Base-by-base conservation (phyloP, 2,113 vertebrate genomes). In the Pangasianodon hypophthalmus region DNA sequence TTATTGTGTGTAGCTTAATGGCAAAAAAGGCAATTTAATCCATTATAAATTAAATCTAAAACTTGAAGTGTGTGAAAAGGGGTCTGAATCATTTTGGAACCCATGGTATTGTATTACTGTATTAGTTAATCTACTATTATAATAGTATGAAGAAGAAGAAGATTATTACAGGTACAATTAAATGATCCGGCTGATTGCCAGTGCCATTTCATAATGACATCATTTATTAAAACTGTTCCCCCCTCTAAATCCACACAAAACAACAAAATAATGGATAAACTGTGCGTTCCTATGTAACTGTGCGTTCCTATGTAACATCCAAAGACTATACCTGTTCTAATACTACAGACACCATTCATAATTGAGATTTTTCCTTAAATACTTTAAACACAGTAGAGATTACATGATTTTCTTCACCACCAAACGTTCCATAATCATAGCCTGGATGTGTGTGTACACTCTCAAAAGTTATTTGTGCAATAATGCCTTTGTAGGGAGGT, bases 171-270 rank as follows among this genome's bases (percentile, higher is more conserved):
- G 8, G 18, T 58, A 83, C 10, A 41, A 41, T 58, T 83, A 58
- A 82, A 82, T 81, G 29, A 32, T 82, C 52, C 29, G 1, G 48
- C 77, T 7, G 18, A 56, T 19, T 73, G 58, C 58, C 16, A 56
- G 7, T 73, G 58, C 58, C 16, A 64, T 69, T 88, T 54, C 56
- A 85, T 37, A 81, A 81, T 52, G 29, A 80, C 54, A 81, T 79
- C 8, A 58, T 90, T 93, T 93, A 93, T 93, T 93, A 88, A 92
- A 93, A 92, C 32, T 64, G 4, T 73, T 85, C 83, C 41, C 77
- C 71, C 60, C 44, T 56, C 54, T 67, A 80, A 84, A 85, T 87
- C 71, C 64, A 88, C 69, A 92, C 79, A 73, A 90, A 26, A 50
- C 84, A 87, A 85, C 0, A 21, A 29, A 14, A 58, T 29, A 80